Conservation (phyloP, 2,888 invertebrate genomes). For the Marasmarcha lunaedactyla region DNA sequence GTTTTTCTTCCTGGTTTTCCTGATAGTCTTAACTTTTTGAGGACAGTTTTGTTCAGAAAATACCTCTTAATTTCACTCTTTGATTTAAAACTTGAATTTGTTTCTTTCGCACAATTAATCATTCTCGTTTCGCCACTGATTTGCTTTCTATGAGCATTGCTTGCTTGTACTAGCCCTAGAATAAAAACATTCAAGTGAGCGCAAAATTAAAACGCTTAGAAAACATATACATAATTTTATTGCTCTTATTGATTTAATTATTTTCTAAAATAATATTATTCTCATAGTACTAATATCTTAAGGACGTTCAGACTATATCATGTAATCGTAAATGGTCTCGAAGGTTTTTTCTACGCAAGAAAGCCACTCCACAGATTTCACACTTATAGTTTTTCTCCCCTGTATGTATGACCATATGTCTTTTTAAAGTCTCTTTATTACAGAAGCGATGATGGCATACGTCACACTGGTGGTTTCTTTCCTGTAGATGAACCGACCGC, state of each 20-base stretch:
- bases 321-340: conserved; percentile 54
- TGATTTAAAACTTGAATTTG: conserved; percentile 25
- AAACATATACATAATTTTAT: too few relatives aligned
- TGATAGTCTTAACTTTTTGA: too few relatives aligned
- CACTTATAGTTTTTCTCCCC: conserved; percentile 69
- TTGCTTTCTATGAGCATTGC: too few relatives aligned
- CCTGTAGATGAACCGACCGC: conserved; percentile 55
- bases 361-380: conserved; percentile 62
- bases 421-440: conserved; percentile 65
- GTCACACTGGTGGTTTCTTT: conserved; percentile 63
- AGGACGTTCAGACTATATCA: conserved; percentile 25
- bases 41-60: too few relatives aligned
- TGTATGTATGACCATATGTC: conserved; percentile 69
- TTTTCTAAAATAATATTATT: too few relatives aligned
- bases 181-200: conserved; percentile 22
- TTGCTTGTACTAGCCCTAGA: conserved; percentile 40
- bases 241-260: too few relatives aligned
- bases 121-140: too few relatives aligned
- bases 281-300: too few relatives aligned
- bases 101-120: too few relatives aligned
- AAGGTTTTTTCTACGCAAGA: conserved; percentile 52
- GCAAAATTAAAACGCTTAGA: too few relatives aligned
- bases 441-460: conserved; percentile 65
- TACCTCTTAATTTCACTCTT: conserved; percentile 18
- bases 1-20: background rate